Evolutionary conservation across 2,888 invertebrate species (phyloP), one percentile per base, ranked within the genome.

Genomic region (Leucoma salicis): DNA sequence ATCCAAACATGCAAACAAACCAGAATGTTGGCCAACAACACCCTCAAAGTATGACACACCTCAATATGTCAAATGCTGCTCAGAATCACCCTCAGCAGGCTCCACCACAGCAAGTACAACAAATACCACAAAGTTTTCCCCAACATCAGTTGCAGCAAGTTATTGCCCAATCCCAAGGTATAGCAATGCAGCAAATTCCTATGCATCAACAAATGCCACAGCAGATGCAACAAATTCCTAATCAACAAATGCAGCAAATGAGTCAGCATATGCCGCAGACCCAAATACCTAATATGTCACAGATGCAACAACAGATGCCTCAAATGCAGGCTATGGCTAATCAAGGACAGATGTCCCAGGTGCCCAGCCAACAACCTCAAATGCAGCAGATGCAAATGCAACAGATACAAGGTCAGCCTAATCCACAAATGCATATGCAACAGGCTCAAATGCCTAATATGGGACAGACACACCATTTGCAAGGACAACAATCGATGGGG

Each of bases 371-470:
- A 57, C 90, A 88, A 60, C 78, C 86, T 0, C 90, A 90, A 57
- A 86, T 89, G 83, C 90, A 90, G 62, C 90, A 90, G 63, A 84
- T 88, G 68, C 90, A 89, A 66, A 84, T 83, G 81, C 91, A 89
- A 58, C 89, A 89, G 53, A 88, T 90, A 79, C 87, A 87, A 53
- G 75, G 72, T 3, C 90, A 84, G 56, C 79, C 83, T 3, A 89
- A 84, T 54, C 79, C 80, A 12, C 91, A 90, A 65, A 79, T 90
- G 58, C 87, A 90, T 50, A 84, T 90, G 80, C 90, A 90, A 61
- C 90, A 90, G 57, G 71, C 86, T 28, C 90, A 90, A 61, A 88
- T 90, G 49, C 69, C 88, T 7, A 89, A 81, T 51, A 87, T 90
- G 77, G 86, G 79, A 2, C 88, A 85, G 51, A 60, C 73, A 49